Percentiles rank a stretch among this genome's conserved stretches.
These are phyloP conservation scores for Acanthococcus lagerstroemiae DNA, from an alignment of 2,888 invertebrate genomes.

Conservation along the genomic window DNA sequence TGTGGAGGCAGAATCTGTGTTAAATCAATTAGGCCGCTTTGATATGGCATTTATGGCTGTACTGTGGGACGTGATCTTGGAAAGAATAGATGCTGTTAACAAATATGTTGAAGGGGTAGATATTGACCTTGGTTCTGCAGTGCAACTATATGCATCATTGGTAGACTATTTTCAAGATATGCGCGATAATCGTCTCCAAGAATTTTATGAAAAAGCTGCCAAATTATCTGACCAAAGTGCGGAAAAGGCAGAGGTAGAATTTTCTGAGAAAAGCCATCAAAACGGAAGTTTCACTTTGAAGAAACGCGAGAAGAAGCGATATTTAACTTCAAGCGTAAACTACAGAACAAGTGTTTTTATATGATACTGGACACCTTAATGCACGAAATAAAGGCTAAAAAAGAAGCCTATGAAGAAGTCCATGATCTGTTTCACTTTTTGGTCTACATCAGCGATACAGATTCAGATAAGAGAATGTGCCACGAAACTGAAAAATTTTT, in stretches of 20 bases:
- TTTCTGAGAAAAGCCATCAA: not conserved
- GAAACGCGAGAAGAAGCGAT: not conserved
- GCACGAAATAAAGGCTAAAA: conserved; percentile 12
- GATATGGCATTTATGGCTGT: conserved; percentile 6
- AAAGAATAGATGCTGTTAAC: conserved; percentile 9
- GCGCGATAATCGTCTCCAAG: conserved; percentile 3
- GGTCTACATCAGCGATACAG: conserved; percentile 12
- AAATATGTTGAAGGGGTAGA: conserved; percentile 11
- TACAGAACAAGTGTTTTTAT: conserved; percentile 8
- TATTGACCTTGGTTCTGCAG: conserved; percentile 10
- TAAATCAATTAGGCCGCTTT: not conserved
- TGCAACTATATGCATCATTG: not conserved
- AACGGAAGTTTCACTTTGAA: conserved; percentile 7
- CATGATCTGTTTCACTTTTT: conserved; percentile 33
- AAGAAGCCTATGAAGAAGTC: conserved; percentile 23
- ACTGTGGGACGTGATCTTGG: conserved; percentile 15
- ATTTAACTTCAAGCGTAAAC: conserved; percentile 1
- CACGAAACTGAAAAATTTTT: not conserved
- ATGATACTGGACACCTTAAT: conserved; percentile 13
- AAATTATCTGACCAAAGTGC: not conserved
- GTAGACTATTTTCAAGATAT: conserved; percentile 2
- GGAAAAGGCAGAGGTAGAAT: conserved; percentile 6
- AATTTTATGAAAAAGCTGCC: conserved; percentile 7
- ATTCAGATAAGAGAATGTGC: conserved; percentile 1
- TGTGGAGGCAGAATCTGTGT: conserved; percentile 6